Evolutionary conservation across 2,113 vertebrate species (phyloP).

Genomic region (Jacana jacana): DNA sequence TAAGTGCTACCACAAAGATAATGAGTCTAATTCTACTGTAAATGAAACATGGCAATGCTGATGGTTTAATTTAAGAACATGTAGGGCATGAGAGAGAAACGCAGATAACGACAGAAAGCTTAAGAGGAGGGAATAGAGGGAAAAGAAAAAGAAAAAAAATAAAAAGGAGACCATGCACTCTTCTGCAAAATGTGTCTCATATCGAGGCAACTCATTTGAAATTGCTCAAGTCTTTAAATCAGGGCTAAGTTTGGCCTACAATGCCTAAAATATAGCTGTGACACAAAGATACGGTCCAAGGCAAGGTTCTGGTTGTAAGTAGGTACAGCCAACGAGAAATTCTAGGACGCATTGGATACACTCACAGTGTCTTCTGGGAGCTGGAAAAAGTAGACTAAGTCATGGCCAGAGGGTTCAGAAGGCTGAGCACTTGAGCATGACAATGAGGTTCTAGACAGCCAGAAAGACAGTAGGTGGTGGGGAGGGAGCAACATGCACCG

Average conservation of each 20-base stretch:
- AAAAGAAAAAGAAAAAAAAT: neutral
- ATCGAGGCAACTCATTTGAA: neutral
- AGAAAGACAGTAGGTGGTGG: neutral
- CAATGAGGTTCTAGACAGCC: neutral
- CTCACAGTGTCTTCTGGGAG: neutral
- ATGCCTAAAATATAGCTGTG: neutral
- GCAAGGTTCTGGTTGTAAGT: neutral
- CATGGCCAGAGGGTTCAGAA: neutral
- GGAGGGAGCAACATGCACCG: neutral
- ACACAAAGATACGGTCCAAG: neutral
- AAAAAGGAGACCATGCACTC: neutral
- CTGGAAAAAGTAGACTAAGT: neutral
- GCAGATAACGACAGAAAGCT: neutral
- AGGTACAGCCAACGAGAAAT: neutral
- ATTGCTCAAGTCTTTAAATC: neutral
- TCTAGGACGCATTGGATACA: neutral
- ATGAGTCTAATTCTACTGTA: neutral
- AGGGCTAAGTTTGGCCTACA: neutral
- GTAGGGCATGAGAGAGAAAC: neutral
- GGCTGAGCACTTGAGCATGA: neutral
- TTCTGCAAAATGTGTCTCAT: neutral
- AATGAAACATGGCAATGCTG: neutral
- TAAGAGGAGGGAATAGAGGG: neutral
- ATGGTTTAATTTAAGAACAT: conserved; percentile 8
- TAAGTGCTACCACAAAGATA: neutral